Percentiles rank a stretch among this genome's conserved stretches.
Conservation (phyloP, 2,797 vertebrate species). For the Threskiornis aethiopicus region DNA sequence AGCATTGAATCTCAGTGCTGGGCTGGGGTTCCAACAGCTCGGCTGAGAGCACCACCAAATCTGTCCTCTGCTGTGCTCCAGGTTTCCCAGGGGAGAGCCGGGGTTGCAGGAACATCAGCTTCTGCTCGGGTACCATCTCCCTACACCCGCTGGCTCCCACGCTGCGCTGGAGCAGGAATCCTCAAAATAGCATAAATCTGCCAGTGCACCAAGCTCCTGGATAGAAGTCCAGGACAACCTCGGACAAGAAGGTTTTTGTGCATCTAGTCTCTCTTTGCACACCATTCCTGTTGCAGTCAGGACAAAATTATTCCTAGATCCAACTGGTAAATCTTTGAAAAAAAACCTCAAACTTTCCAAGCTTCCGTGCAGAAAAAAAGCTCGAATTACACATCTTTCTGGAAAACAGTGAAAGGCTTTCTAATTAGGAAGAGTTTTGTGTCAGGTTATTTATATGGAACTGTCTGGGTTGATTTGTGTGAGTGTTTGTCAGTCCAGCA, state of each 20-base stretch:
- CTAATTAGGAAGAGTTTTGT: not conserved
- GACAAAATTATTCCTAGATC: not conserved
- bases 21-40: not conserved
- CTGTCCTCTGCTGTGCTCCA: not conserved
- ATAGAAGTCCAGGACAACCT: not conserved
- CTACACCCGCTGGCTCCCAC: rapidly evolving
- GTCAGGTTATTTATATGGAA: not conserved
- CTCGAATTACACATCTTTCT: not conserved
- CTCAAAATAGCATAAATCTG: not conserved
- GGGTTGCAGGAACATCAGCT: not conserved
- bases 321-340: not conserved
- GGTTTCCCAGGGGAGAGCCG: not conserved
- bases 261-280: not conserved
- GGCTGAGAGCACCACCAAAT: rapidly evolving
- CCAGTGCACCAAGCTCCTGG: not conserved
- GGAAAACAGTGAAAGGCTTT: not conserved
- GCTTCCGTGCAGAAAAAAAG: rapidly evolving
- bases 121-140: not conserved
- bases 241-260: not conserved
- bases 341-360: not conserved
- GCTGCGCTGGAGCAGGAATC: not conserved
- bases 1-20: not conserved
- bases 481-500: not conserved
- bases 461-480: not conserved
- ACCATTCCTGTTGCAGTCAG: not conserved